Conservation (phyloP, 2,888 invertebrate genomes). For the Mesochorus sp. region DNA sequence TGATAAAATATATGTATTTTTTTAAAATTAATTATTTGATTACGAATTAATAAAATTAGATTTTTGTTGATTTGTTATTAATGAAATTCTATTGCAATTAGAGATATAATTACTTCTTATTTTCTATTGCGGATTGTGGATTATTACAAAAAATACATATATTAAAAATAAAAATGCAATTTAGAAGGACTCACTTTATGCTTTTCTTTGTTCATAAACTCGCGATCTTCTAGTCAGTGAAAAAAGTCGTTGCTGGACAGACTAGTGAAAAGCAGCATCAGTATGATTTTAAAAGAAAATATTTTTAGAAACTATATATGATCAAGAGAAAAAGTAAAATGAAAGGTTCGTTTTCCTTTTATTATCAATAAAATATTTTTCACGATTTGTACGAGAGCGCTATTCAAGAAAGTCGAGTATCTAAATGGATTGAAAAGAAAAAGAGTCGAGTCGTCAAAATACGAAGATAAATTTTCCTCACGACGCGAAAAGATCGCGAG, state of each 20-base stretch:
- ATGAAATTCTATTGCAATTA: no score
- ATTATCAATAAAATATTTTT: no score
- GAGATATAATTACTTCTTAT: no score
- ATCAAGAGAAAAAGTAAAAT: neutral
- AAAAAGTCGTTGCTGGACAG: neutral
- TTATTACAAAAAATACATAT: no score
- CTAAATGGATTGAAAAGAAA: neutral
- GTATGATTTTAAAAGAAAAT: no score
- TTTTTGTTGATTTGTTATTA: no score
- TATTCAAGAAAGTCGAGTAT: constrained; percentile 23
- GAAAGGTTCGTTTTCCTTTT: neutral
- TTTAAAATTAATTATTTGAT: no score
- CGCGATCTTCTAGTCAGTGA: neutral
- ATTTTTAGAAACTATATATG: no score
- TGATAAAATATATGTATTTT: neutral
- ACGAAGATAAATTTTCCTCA: constrained; percentile 57
- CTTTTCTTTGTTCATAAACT: no score
- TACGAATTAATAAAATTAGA: no score
- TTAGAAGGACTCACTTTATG: constrained; percentile 53
- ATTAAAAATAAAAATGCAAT: constrained; percentile 61
- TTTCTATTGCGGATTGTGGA: no score
- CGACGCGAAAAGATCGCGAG: constrained; percentile 18
- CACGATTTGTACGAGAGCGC: neutral
- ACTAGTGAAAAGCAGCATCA: neutral
- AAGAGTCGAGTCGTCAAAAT: constrained; percentile 66